Percentiles rank a stretch among this genome's conserved stretches.
These are phyloP conservation scores for Notoglanidium macrostoma DNA, from an alignment of 2,797 vertebrate genomes.

Conservation along the genomic window DNA sequence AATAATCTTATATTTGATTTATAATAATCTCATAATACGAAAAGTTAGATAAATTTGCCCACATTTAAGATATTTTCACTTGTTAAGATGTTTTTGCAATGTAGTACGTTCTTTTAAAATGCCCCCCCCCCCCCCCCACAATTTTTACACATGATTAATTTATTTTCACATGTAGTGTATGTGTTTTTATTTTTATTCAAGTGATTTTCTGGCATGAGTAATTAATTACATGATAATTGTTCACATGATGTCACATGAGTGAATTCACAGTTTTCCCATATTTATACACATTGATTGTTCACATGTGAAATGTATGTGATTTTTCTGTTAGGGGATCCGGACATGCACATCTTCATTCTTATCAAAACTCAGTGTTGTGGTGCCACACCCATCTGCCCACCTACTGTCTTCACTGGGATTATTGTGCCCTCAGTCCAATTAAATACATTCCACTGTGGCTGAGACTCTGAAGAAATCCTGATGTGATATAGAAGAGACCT, in stretches of 20 bases:
- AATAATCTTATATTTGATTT: not conserved
- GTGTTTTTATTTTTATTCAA: not conserved
- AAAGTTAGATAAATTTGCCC: not conserved
- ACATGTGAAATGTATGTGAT: not conserved
- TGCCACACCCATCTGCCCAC: not conserved
- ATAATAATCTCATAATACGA: not conserved
- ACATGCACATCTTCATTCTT: not conserved
- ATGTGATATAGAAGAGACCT: not conserved
- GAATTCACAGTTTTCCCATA: not conserved
- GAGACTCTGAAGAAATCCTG: slow-evolving; percentile 67
- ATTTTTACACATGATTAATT: not conserved
- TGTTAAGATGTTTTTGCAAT: not conserved
- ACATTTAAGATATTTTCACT: not conserved
- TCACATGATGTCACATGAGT: not conserved
- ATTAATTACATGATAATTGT: not conserved
- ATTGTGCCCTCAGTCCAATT: not conserved
- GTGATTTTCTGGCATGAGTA: not conserved
- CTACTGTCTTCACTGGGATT: not conserved
- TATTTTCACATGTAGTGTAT: not conserved
- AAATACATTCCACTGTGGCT: slow-evolving; percentile 68
- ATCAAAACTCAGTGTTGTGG: not conserved
- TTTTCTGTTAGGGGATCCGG: not conserved
- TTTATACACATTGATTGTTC: not conserved
- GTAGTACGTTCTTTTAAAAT: not conserved
- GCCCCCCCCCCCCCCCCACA: too few species aligned